phyloP scores from a whole-genome alignment of 2,113 vertebrate genomes.

The Alouatta palliata region DNA sequence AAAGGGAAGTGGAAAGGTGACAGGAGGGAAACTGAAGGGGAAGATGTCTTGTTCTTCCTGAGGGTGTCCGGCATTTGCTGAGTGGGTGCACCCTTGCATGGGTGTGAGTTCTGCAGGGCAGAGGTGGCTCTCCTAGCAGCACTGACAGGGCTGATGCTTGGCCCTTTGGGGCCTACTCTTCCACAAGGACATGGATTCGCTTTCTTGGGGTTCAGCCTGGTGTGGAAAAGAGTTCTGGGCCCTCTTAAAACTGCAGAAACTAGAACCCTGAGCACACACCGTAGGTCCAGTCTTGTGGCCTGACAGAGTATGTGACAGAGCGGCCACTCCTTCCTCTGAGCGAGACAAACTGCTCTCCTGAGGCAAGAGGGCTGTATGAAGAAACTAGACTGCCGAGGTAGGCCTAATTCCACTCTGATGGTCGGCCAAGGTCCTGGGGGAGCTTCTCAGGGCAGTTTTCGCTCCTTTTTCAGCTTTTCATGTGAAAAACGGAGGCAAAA shows the following conservation, averaged over 20 bases:
- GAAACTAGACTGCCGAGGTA: neutral
- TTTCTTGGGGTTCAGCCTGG: neutral
- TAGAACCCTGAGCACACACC: neutral
- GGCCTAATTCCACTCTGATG: neutral
- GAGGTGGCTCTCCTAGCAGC: neutral
- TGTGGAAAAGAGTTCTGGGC: neutral
- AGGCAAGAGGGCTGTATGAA: neutral
- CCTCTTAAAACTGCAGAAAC: neutral
- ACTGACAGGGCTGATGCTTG: neutral
- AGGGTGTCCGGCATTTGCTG: neutral
- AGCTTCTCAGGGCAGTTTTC: neutral
- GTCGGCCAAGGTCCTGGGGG: neutral
- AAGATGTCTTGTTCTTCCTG: neutral
- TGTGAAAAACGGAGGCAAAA: neutral
- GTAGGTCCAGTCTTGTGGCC: neutral
- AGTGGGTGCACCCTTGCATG: rapidly evolving
- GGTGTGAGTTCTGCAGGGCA: too few species aligned
- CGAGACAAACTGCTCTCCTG: neutral
- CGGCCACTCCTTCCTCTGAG: rapidly evolving
- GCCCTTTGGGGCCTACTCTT: neutral
- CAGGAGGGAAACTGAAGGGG: rapidly evolving
- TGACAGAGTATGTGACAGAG: neutral
- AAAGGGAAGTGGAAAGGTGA: neutral
- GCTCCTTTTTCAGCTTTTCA: neutral
- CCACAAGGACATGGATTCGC: rapidly evolving